phyloP scores from a whole-genome alignment of 2,888 invertebrate species.

The Cheilosia grossa region DNA sequence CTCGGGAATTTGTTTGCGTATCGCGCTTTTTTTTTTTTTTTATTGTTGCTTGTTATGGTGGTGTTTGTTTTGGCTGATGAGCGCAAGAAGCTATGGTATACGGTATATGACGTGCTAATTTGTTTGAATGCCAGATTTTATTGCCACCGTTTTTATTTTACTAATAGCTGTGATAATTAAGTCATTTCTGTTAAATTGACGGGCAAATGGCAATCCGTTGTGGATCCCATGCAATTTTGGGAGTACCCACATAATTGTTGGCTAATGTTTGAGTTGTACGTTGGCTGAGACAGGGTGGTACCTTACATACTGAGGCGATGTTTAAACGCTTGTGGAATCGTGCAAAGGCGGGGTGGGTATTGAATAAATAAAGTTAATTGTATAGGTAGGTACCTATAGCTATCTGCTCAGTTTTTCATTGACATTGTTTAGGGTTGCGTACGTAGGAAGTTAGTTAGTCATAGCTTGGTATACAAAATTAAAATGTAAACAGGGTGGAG shows the following conservation, averaged over 20 bases:
- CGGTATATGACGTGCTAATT: conserved; percentile 70
- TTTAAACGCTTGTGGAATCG: too few species aligned
- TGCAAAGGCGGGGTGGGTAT: too few species aligned
- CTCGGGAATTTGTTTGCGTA: conserved; percentile 38
- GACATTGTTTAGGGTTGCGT: too few species aligned
- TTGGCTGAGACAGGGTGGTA: not conserved
- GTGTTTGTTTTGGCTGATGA: conserved; percentile 66
- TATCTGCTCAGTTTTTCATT: too few species aligned
- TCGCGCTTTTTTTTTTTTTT: conserved; percentile 47
- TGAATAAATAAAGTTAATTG: too few species aligned
- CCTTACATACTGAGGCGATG: too few species aligned
- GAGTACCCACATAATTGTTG: not conserved
- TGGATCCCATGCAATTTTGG: conserved; percentile 52
- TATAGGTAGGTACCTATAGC: too few species aligned
- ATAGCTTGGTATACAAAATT: too few species aligned
- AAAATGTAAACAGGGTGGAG: too few species aligned
- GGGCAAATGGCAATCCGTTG: conserved; percentile 47
- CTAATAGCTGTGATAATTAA: conserved; percentile 55
- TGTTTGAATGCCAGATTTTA: conserved; percentile 60
- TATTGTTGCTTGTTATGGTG: conserved; percentile 11
- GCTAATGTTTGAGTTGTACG: not conserved
- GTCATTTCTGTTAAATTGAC: conserved; percentile 46
- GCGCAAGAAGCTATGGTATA: conserved; percentile 8
- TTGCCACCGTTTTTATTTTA: conserved; percentile 61
- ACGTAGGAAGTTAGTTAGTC: too few species aligned